These are phyloP conservation scores for Panopea generosa DNA, from an alignment of 2,888 invertebrate genomes.

Conservation along the genomic window DNA sequence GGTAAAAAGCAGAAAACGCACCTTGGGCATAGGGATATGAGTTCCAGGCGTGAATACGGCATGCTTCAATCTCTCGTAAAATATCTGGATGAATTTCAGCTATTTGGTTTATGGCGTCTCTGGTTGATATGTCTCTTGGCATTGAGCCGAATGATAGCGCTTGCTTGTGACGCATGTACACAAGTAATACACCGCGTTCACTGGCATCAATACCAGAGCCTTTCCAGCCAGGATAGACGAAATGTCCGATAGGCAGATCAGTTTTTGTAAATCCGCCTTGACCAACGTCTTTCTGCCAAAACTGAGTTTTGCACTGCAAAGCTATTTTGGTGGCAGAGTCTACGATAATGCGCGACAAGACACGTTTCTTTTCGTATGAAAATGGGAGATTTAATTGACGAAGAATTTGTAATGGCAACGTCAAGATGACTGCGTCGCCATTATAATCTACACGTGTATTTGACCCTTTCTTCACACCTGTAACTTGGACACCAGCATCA, in stretches of 20 bases:
- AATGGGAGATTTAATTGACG: slow-evolving; percentile 46
- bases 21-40: slow-evolving; percentile 28
- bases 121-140: slow-evolving; percentile 32
- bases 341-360: not conserved
- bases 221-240: slow-evolving; percentile 18
- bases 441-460: not conserved
- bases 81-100: slow-evolving; percentile 52
- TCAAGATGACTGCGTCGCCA: slow-evolving; percentile 57
- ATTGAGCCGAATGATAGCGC: slow-evolving; percentile 49
- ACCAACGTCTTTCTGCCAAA: no score
- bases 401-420: slow-evolving; percentile 45
- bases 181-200: slow-evolving; percentile 44
- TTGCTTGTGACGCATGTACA: slow-evolving; percentile 45
- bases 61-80: slow-evolving; percentile 52
- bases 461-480: slow-evolving; percentile 5
- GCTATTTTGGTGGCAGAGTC: not conserved
- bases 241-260: slow-evolving; percentile 9
- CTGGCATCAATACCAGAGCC: slow-evolving; percentile 12
- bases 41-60: slow-evolving; percentile 56
- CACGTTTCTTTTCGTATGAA: slow-evolving; percentile 8
- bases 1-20: slow-evolving; percentile 36
- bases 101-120: slow-evolving; percentile 44
- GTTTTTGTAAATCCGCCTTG: slow-evolving; percentile 47
- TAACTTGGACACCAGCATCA: slow-evolving; percentile 27
- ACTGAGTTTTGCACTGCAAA: slow-evolving; percentile 30